Evolutionary conservation across 2,888 invertebrate genomes (phyloP), one percentile per base, ranked within the genome.

Genomic region (Abrostola triplasia): DNA sequence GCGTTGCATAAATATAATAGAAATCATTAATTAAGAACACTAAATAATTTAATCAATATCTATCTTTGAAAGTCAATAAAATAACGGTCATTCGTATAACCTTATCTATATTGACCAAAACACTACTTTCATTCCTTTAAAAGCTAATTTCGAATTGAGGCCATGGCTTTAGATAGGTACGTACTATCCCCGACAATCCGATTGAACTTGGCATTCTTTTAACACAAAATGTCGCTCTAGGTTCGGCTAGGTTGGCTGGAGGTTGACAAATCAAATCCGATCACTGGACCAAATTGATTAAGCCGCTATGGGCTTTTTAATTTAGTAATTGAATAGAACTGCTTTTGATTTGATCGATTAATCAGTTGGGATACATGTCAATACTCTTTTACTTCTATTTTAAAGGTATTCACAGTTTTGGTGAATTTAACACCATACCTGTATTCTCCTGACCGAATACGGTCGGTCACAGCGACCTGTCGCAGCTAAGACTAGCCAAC

Each of bases 211-310:
- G 48, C 52, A 4, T 24, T 24, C 40, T 53, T 60, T 73, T 50
- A 57, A 54, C 7, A 59, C 48, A 56, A 58, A 67, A 53, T 41
- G 8, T 48, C 37, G 8, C 37, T 48, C 59, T 36, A 40, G 49
- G 53, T 13, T 13, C 36, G 47, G 35, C 59, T 36, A 40, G 49
- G 53, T 35, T 13, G 36, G 47, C 36, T 51, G 12, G 42, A 77
- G 74, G 64, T 73, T 41, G 57, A 59, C 36, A 54, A 73, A 59
- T 61, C 64, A 50, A 68, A 77, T 73, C 44, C 37, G 48, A 56
- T 35, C 58, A 12, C 13, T 59, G 40, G 54, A 67, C 49, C 63
- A 55, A 76, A 67, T 64, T 54, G 56, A 63, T 63, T 68, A 56
- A 38, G 49, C 7, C n/a, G 36, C 52, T 38, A 36, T 55, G 44